Conservation (phyloP, 2,113 vertebrate genomes). For the Cavia porcellus region DNA sequence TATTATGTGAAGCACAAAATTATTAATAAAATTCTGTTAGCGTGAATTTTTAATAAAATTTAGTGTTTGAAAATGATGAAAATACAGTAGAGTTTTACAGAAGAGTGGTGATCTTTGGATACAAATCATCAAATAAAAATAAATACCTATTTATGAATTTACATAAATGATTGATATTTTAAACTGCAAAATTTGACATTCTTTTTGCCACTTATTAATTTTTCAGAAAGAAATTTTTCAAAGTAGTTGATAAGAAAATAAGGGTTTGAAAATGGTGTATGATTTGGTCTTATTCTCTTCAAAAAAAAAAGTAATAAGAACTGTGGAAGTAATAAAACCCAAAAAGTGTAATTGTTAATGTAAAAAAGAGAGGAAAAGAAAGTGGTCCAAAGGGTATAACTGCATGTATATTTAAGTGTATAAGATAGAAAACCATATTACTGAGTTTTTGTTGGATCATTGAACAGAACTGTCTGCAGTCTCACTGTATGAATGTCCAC, state of each 20-base stretch:
- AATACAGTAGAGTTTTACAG: neutral
- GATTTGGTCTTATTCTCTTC: too few relatives aligned
- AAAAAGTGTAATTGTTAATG: too few relatives aligned
- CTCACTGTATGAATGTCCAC: too few relatives aligned
- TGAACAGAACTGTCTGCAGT: too few relatives aligned
- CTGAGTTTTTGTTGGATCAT: too few relatives aligned
- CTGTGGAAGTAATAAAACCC: too few relatives aligned
- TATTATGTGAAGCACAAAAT: neutral
- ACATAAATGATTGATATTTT: neutral
- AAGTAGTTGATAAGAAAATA: neutral
- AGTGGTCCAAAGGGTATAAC: too few relatives aligned
- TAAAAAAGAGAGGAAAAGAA: too few relatives aligned
- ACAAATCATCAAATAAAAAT: neutral
- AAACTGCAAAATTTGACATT: constrained; percentile 36
- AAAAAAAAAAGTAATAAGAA: too few relatives aligned
- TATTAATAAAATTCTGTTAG: constrained; percentile 17
- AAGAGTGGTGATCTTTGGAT: neutral
- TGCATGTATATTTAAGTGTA: too few relatives aligned
- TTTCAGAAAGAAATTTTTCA: neutral
- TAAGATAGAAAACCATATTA: too few relatives aligned
- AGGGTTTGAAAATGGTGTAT: too few relatives aligned
- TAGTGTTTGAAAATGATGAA: constrained; percentile 5
- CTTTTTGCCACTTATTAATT: constrained; percentile 12
- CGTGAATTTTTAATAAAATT: neutral
- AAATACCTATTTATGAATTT: neutral